Evolutionary conservation across 2,888 invertebrate genomes (phyloP).

Genomic region (Seira musarum): DNA sequence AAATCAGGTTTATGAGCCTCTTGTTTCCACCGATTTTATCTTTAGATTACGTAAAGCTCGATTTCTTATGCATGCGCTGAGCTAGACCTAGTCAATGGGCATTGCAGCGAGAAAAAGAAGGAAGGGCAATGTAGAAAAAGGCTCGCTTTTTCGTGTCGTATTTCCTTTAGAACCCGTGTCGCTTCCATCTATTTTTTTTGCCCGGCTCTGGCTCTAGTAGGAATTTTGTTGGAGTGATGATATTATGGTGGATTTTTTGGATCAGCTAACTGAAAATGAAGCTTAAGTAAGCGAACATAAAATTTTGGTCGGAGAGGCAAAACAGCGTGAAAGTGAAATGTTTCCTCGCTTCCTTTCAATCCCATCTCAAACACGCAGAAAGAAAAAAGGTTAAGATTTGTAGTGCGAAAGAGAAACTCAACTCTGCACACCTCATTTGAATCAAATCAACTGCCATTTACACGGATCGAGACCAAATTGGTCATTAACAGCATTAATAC

Average conservation of each 20-base stretch:
- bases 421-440: background rate
- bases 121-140: background rate
- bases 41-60: background rate
- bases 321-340: slow-evolving; percentile 57
- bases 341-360: slow-evolving; percentile 31
- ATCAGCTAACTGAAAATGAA: slow-evolving; percentile 78
- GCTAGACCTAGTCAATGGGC: background rate
- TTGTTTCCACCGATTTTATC: slow-evolving; percentile 4
- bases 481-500: too few relatives aligned
- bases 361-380: background rate
- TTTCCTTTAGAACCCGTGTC: background rate
- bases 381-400: background rate
- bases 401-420: too few relatives aligned
- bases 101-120: background rate
- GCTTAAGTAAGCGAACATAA: slow-evolving; percentile 76
- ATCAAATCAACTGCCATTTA: background rate
- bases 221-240: slow-evolving; percentile 22
- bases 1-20: slow-evolving; percentile 10
- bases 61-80: slow-evolving; percentile 5
- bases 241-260: slow-evolving; percentile 76
- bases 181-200: background rate
- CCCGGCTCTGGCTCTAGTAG: slow-evolving; percentile 15
- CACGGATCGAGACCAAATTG: too few relatives aligned
- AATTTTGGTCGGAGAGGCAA: slow-evolving; percentile 72
- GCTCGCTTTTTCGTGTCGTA: background rate